Percentiles rank a stretch among this genome's conserved stretches.
These are phyloP conservation scores for Hymenopus coronatus DNA, from an alignment of 2,888 invertebrate genomes.

Conservation along the genomic window DNA sequence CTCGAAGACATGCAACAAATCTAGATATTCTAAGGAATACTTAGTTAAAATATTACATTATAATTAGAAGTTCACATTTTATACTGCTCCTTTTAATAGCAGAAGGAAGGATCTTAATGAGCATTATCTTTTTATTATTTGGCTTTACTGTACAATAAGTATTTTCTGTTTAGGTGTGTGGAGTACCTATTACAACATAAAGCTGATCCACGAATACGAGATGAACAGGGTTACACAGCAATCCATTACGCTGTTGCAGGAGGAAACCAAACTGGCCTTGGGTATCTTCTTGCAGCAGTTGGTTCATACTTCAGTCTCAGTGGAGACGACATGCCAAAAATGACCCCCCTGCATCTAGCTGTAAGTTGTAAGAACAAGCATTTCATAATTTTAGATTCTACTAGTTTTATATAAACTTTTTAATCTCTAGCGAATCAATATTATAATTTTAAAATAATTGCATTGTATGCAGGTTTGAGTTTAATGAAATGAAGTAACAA, in stretches of 20 bases:
- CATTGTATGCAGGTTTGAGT: no score
- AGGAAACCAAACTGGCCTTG: slow-evolving; percentile 54
- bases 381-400: not conserved
- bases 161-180: slow-evolving; percentile 49
- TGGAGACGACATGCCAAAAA: slow-evolving; percentile 39
- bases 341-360: slow-evolving; percentile 59
- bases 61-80: not conserved
- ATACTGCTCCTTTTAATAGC: not conserved
- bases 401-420: no score
- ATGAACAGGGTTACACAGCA: slow-evolving; percentile 57
- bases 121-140: no score
- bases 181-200: slow-evolving; percentile 57
- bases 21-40: no score
- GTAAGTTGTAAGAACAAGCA: slow-evolving; percentile 40
- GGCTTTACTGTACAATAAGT: not conserved
- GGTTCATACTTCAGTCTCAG: slow-evolving; percentile 35
- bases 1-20: no score
- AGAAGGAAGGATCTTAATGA: no score
- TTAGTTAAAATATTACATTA: no score
- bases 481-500: no score
- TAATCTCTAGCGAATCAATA: no score
- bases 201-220: slow-evolving; percentile 54
- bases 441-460: no score
- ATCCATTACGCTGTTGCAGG: slow-evolving; percentile 63
- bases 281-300: slow-evolving; percentile 45